Base-by-base conservation (phyloP, 1,140 invertebrate species). In the Philotrypesis tridentata region DNA sequence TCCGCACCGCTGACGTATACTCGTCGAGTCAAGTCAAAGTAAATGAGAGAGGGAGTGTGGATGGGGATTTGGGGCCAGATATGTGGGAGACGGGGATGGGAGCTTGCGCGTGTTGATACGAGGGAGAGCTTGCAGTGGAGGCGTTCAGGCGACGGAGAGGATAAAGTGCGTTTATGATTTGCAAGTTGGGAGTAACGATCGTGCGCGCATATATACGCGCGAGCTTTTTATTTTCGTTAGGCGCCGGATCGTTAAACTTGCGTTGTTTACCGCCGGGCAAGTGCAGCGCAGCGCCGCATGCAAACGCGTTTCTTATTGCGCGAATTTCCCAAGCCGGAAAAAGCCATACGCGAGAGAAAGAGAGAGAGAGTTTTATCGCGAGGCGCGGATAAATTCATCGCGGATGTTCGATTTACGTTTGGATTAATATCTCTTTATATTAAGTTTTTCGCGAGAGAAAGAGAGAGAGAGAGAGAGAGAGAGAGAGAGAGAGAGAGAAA, bases 351-450 rank as follows among this genome's bases (percentile, higher is more conserved):
- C 60, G 14, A 60, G 43, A n/a, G n/a, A n/a, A n/a, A n/a, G n/a
- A n/a, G n/a, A n/a, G n/a, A n/a, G n/a, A n/a, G n/a, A 80, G 71
- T 80, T 80, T 74, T 74, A 80, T 80, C 61, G 37, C 33, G n/a
- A 29, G 17, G 14, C 37, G 60, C 43, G 33, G 48, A 70, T 75
- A 76, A 75, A 81, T 81, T 48, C 61, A 72, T 63, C 27, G 63
- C 21, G 23, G 21, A 65, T 74, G 65, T 65, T 61, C 71, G 40
- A 81, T 81, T 75, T 70, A 76, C 60, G 29, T 77, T 74, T 79
- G 40, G 40, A 79, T 83, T 74, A 79, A 83, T 82, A 82, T 72
- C 67, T 82, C 67, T 77, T 77, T 77, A 77, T 82, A 82, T 82
- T 77, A 71, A 82, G 55, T 77, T 82, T 72, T 82, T 17, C 11